Evolutionary conservation across 2,888 invertebrate species (phyloP).

Genomic region (Eumerus sabulonum): DNA sequence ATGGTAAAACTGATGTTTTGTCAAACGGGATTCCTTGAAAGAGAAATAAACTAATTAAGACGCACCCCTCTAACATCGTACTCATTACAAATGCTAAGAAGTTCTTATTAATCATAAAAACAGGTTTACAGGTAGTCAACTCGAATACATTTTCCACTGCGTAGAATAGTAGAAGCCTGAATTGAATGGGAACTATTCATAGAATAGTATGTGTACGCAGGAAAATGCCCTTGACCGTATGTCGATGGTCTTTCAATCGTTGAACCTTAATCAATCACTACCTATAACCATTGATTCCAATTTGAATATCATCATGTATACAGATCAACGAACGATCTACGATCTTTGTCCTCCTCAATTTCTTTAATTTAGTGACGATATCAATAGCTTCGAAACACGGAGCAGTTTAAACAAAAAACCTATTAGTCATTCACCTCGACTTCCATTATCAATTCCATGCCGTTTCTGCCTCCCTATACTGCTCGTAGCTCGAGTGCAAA

Average conservation of each 20-base stretch:
- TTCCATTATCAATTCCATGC: neutral
- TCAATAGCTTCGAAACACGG: neutral
- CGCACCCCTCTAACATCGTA: too few relatives aligned
- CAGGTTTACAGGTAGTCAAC: too few relatives aligned
- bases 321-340: neutral
- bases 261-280: slow-evolving; percentile 26
- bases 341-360: neutral
- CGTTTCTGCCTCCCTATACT: neutral
- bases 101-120: too few relatives aligned
- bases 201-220: too few relatives aligned
- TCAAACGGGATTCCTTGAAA: too few relatives aligned
- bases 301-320: slow-evolving; percentile 3
- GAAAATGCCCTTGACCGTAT: neutral
- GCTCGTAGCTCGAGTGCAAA: neutral
- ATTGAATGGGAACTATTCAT: neutral
- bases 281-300: slow-evolving; percentile 5
- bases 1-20: too few relatives aligned
- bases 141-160: too few relatives aligned
- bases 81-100: too few relatives aligned
- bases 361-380: neutral
- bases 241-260: neutral
- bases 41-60: too few relatives aligned
- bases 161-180: neutral
- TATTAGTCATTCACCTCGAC: neutral
- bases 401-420: neutral